Percentiles rank a stretch among this genome's conserved stretches.
phyloP scores from a whole-genome alignment of 2,113 vertebrate genomes.

The Coptodon bakossiorum region DNA sequence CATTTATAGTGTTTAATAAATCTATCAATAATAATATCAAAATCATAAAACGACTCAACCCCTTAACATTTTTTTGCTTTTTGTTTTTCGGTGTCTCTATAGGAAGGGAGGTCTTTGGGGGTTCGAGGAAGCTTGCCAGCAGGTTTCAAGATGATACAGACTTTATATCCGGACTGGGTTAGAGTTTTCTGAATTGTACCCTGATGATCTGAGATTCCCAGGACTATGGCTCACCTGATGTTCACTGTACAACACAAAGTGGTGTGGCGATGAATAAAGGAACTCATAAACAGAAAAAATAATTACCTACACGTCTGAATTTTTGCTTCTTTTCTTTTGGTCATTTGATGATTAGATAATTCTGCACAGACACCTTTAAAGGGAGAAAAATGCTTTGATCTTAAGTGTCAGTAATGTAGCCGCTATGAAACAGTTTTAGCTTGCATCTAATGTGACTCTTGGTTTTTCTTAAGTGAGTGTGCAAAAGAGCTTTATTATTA shows the following conservation, averaged over 20 bases:
- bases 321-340: background rate
- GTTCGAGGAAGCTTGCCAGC: background rate
- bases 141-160: background rate
- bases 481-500: background rate
- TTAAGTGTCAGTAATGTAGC: background rate
- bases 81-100: background rate
- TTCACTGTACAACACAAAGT: conserved; percentile 15
- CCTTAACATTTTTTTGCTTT: background rate
- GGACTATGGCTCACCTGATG: background rate
- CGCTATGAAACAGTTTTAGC: background rate
- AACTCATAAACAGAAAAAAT: background rate
- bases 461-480: background rate
- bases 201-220: background rate
- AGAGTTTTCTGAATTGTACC: background rate
- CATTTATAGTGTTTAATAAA: background rate
- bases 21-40: background rate
- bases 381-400: background rate
- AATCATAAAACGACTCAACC: background rate
- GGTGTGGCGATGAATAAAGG: conserved; percentile 45
- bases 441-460: background rate
- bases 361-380: background rate
- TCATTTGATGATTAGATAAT: background rate
- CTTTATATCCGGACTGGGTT: background rate
- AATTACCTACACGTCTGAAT: background rate
- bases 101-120: background rate